Evolutionary conservation across 1,140 invertebrate species (phyloP).

Genomic region (Magallana gigas): DNA sequence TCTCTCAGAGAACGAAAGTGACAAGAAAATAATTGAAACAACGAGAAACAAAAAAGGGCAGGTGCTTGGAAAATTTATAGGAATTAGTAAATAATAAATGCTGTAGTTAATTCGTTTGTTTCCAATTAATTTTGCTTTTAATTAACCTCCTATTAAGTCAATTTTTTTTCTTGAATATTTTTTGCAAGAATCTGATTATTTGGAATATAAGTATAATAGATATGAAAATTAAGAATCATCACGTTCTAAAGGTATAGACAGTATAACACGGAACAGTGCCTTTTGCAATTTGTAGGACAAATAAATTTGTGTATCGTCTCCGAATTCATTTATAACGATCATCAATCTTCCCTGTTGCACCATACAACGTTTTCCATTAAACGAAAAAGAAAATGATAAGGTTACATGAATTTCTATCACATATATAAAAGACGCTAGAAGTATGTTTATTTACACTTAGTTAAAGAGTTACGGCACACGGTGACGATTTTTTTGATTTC

Average conservation of each 20-base stretch:
- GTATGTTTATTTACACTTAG: conserved; percentile 21
- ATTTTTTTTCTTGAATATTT: too few relatives aligned
- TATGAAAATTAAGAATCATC: too few relatives aligned
- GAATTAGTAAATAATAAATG: conserved; percentile 39
- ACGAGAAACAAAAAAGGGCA: conserved; percentile 27
- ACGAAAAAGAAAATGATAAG: conserved; percentile 20
- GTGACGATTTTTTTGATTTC: conserved; percentile 18
- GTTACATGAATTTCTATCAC: conserved; percentile 4
- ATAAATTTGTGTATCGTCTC: too few relatives aligned
- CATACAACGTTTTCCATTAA: conserved; percentile 22
- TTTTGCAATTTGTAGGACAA: too few relatives aligned
- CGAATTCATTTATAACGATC: background rate
- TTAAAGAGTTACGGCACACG: conserved; percentile 21
- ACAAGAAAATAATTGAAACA: conserved; percentile 29
- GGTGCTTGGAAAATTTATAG: conserved; percentile 24
- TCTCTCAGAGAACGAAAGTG: background rate
- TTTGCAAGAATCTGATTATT: too few relatives aligned
- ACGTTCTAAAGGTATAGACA: too few relatives aligned
- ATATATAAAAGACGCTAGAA: background rate
- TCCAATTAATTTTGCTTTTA: background rate
- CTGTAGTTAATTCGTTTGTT: background rate
- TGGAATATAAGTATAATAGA: too few relatives aligned
- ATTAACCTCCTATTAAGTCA: too few relatives aligned
- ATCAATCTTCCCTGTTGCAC: conserved; percentile 3
- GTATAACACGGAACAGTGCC: too few relatives aligned